A percentile compares a stretch with the other conserved stretches of the same genome.
Conservation (phyloP, 1,140 invertebrate species). For the Lamellibrachia luymesi region DNA sequence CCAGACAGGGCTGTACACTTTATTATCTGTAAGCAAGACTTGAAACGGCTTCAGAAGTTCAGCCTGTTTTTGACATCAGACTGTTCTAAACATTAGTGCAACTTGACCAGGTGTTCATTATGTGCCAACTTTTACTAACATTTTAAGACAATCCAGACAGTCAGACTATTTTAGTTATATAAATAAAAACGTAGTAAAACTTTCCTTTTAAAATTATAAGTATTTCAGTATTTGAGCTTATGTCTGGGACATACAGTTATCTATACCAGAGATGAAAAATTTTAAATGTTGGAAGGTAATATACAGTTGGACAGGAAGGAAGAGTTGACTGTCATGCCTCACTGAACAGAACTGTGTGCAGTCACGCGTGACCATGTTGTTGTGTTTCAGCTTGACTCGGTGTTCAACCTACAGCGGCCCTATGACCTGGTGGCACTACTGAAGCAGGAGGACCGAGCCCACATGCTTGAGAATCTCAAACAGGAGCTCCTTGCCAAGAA, state of each 20-base stretch:
- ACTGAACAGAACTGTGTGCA: neutral
- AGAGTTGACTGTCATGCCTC: neutral
- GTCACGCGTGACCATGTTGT: neutral
- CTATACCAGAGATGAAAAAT: too few species aligned
- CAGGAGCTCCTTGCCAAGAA: slow-evolving; percentile 68
- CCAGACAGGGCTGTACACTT: neutral
- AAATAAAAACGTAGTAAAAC: neutral
- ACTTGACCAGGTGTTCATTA: neutral
- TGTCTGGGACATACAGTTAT: too few species aligned
- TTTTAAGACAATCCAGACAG: neutral
- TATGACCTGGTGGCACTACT: slow-evolving; percentile 78
- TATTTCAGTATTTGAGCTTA: too few species aligned
- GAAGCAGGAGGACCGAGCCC: slow-evolving; percentile 74
- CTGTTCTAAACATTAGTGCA: neutral
- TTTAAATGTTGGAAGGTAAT: too few species aligned
- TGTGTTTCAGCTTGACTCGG: slow-evolving; percentile 65
- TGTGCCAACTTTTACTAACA: neutral
- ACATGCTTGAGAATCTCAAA: slow-evolving; percentile 67
- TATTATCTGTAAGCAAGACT: too few species aligned
- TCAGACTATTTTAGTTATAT: neutral
- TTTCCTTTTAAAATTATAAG: too few species aligned
- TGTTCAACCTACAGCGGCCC: slow-evolving; percentile 74
- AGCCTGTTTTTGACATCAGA: neutral
- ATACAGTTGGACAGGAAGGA: too few species aligned
- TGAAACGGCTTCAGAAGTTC: too few species aligned